Evolutionary conservation across 1,140 invertebrate species (phyloP), one percentile per base, ranked within the genome.

Genomic region (Hypothenemus hampei): DNA sequence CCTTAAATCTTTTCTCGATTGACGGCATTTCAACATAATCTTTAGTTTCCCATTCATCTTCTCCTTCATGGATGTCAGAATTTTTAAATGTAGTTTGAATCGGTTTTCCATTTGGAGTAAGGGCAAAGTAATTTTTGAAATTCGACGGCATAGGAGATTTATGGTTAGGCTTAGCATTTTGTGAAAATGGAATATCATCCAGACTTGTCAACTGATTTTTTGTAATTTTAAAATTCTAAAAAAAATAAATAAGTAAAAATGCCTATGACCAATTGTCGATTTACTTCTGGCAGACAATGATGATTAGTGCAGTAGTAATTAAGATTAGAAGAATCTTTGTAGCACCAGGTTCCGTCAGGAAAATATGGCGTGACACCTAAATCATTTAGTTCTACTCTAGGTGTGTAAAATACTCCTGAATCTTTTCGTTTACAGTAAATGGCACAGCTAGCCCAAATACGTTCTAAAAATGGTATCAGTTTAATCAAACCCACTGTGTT

Each of bases 341-440:
- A 84, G 62, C 86, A 89, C 84, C 84, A 87, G 3, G 86, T 89
- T 1, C 87, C 87, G 70, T 89, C 86, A 0, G 87, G 87, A 65
- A 87, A 86, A 69, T 87, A 87, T 0, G 85, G 80, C 59, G 85
- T 81, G 4, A 85, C 69, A 4, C 83, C 83, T 18, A 82, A 70
- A 65, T 84, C 82, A 65, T 87, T 85, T 24, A 88, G 72, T 69
- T 88, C 85, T 3, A 86, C 72, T 3, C 84, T 72, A 2, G 86
- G 85, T 1, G 86, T 82, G 65, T 88, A 89, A 71, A 79, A 89
- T 1, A 78, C 78, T 1, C 78, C 78, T 19, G 77, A 80, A 57
- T 80, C 79, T 33, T 75, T 76, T 10, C 82, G 75, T 37, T 77
- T 73, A 64, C 86, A 89, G 68, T 87, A 89, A 57, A 89, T 79